Base-by-base conservation (phyloP, 2,797 vertebrate genomes). In the Onychomys torridus region DNA sequence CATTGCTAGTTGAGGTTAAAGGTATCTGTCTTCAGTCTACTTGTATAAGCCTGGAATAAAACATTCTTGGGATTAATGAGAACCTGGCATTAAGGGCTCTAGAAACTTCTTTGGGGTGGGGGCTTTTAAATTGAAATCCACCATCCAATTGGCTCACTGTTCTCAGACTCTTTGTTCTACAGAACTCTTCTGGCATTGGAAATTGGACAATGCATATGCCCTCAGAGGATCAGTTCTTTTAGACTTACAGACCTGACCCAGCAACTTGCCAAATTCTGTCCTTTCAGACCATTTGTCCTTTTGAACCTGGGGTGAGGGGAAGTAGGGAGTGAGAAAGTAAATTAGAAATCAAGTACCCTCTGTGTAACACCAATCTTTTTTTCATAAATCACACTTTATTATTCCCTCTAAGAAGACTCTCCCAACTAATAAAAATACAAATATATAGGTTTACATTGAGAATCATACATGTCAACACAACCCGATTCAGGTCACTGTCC, bases 381-480 rank as follows among this genome's bases (percentile, higher is more conserved):
- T 55, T 17, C 55, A 88, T 71, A 85, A 85, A 61, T 93, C 83
- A 95, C 43, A 91, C 49, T 86, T 89, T 90, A 59, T 59, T 37
- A 65, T 71, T 57, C 37, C 55, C 59, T 89, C 46, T 11, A 71
- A 49, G 29, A 83, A 95, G 43, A 69, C 27, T 57, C 83, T 52
- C 27, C 65, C 71, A 90, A 61, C 34, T 94, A 95, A 97, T 95
- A 94, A 97, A 98, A 98, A n/a, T n/a, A n/a, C n/a, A 91, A 89
- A 95, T 91, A 27, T 37, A 69, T 86, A 86, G 49, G 69, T 49
- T 34, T n/a, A 89, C 92, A 78, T 13, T 13, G 67, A 92, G 90
- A 81, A 61, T n/a, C 34, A 57, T 2, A n/a, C 43, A 8, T 69
- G 81, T 93, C 85, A 59, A 89, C 29, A 91, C 65, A 75, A 16